Conservation (phyloP, 1,140 invertebrate species). For the Asobara japonica region DNA sequence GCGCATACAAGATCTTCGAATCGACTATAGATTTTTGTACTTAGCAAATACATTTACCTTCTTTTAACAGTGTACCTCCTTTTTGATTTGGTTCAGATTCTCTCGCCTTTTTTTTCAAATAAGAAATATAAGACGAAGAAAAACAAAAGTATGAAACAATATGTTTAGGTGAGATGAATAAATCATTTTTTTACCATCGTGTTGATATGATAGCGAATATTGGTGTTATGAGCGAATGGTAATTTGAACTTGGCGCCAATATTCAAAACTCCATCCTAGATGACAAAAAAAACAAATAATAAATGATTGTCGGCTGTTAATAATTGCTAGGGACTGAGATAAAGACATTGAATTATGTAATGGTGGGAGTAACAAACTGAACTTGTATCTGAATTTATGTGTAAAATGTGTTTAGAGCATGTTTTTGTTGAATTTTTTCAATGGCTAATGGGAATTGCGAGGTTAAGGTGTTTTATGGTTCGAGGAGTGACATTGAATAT, state of each 20-base stretch:
- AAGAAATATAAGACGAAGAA: neutral
- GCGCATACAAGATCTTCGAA: too few species aligned
- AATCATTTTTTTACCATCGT: conserved; percentile 28
- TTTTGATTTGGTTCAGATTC: neutral
- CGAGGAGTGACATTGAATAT: neutral
- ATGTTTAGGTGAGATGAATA: conserved; percentile 25
- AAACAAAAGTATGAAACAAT: conserved; percentile 8
- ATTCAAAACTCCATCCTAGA: conserved; percentile 23
- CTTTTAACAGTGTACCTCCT: too few species aligned
- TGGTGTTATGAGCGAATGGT: conserved; percentile 15
- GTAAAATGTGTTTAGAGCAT: conserved; percentile 8
- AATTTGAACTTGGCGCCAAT: conserved; percentile 11
- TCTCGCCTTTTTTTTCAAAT: neutral
- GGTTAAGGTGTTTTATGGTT: neutral
- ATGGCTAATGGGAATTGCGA: conserved; percentile 5
- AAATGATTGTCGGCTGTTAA: conserved; percentile 28
- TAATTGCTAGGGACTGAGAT: conserved; percentile 22
- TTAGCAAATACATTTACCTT: too few species aligned
- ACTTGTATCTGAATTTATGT: conserved; percentile 6
- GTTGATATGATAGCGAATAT: conserved; percentile 23
- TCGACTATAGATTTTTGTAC: too few species aligned
- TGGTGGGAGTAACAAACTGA: neutral
- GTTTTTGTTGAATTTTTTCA: neutral
- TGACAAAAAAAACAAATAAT: conserved; percentile 8
- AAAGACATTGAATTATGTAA: neutral